A percentile compares a stretch with the other conserved stretches of the same genome.
These are phyloP conservation scores for Galaxea fascicularis DNA, from an alignment of 92 coral and sea anemone genomes.

Conservation along the genomic window DNA sequence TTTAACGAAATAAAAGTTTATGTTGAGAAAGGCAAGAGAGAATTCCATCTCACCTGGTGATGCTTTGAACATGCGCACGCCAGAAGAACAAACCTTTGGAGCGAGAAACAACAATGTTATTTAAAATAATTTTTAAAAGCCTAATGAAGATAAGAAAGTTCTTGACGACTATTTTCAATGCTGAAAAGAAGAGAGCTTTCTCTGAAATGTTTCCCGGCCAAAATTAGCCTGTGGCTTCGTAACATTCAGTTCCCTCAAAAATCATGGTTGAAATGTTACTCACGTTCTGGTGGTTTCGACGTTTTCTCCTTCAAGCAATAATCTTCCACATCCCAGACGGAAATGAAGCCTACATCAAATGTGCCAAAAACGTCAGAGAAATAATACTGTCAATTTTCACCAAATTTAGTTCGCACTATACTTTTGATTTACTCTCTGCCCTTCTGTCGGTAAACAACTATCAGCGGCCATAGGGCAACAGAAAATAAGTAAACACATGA, in stretches of 20 bases:
- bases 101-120: not conserved
- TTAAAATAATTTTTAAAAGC: not conserved
- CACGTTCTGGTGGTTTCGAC: constrained; percentile 63
- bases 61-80: constrained; percentile 76
- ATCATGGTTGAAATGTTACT: constrained; percentile 3
- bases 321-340: constrained; percentile 84
- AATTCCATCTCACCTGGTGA: constrained; percentile 54
- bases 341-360: constrained; percentile 76
- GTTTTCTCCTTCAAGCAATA: constrained; percentile 81
- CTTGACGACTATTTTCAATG: no score
- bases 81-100: constrained; percentile 62
- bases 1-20: not conserved
- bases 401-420: not conserved
- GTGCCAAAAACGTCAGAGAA: not conserved
- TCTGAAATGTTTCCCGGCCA: not conserved
- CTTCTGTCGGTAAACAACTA: no score
- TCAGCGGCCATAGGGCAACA: no score
- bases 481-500: no score
- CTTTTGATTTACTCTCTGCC: no score
- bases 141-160: not conserved
- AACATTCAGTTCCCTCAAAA: not conserved
- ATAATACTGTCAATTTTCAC: not conserved
- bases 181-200: no score
- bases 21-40: not conserved
- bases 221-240: not conserved